A percentile compares a stretch with the other conserved stretches of the same genome.
Conservation (phyloP, 2,797 vertebrate species). For the Chanos chanos region DNA sequence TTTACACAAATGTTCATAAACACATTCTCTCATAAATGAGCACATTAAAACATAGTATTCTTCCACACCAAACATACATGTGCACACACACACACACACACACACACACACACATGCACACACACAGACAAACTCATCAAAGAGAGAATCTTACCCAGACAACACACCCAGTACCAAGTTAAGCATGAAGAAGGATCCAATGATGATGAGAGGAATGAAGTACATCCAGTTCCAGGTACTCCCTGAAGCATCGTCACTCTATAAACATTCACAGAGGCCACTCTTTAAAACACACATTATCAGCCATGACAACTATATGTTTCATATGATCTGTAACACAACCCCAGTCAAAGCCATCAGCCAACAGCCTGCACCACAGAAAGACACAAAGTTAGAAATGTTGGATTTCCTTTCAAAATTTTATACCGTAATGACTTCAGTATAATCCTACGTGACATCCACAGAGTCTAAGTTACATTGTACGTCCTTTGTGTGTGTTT, state of each 20-base stretch:
- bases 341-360: neutral
- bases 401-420: too few species aligned
- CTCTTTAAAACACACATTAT: too few species aligned
- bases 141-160: constrained; percentile 78
- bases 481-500: too few species aligned
- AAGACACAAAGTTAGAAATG: too few species aligned
- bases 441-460: too few species aligned
- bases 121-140: neutral
- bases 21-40: neutral
- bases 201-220: constrained; percentile 96
- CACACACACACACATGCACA: constrained; percentile 6
- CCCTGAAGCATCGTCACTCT: constrained; percentile 95
- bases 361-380: too few species aligned
- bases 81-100: constrained; percentile 15
- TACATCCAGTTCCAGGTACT: constrained; percentile 96
- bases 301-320: too few species aligned
- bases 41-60: neutral
- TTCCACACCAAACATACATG: neutral
- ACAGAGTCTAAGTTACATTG: too few species aligned
- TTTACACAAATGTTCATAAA: neutral
- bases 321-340: too few species aligned
- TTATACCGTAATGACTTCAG: too few species aligned
- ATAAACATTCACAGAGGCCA: constrained; percentile 47
- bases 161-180: constrained; percentile 93
- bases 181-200: constrained; percentile 97